Evolutionary conservation across 2,888 invertebrate genomes (phyloP), one percentile per base, ranked within the genome.

Genomic region (Cosmopolites sordidus): DNA sequence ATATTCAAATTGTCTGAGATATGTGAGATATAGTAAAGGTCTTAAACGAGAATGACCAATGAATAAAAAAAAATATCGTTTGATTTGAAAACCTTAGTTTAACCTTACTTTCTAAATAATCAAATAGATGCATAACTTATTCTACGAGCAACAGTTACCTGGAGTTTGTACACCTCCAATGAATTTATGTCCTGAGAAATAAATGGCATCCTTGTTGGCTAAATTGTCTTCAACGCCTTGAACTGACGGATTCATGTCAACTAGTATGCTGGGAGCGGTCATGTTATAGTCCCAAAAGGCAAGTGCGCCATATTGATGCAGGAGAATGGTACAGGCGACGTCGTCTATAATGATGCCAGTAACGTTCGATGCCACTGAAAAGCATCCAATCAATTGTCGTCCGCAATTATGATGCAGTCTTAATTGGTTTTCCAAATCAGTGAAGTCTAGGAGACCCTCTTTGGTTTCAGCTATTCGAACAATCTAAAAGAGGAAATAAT

Each of bases 281-380:
- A 90, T 79, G 5, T 92, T 91, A 69, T 89, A 93, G 72, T 94
- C 93, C 92, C 93, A 95, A 67, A 94, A 86, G 2, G 91, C 83
- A 60, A 88, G 78, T 0, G 91, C 92, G 6, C 87, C 87, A 68
- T 89, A 87, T 67, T 82, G 87, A 67, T 93, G 92, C 11, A 93
- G 78, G 2, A 91, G 75, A 12, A 86, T 75, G 0, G 92, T 91
- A 6, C 93, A 86, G 0, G 86, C 84, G 1, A 90, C 83, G 65
- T 91, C 90, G 73, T 92, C 91, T 38, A 86, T 83, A 29, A 92
- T 68, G n/a, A 89, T 84, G 5, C 94, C 94, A 0, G 92, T 92
- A n/a, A 92, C 81, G 68, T 90, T 91, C 16, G 92, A 92, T 1
- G 89, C 90, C 0, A 89, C 90, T 16, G 87, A 83, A 73, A 94